Conservation (phyloP, 2,888 invertebrate genomes). For the Athalia cordata region DNA sequence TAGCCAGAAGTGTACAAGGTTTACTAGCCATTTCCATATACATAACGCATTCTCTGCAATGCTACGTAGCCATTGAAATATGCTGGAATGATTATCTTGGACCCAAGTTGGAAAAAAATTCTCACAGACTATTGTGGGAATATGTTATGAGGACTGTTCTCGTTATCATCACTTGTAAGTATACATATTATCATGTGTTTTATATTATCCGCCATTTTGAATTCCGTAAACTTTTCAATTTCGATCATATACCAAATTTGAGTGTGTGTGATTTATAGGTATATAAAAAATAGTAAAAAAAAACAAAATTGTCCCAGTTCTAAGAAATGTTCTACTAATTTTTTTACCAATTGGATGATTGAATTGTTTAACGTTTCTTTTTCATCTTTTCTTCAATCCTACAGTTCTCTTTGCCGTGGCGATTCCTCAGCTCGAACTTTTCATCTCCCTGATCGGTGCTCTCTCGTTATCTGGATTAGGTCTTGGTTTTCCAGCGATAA, state of each 20-base stretch:
- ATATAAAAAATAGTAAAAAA: too few species aligned
- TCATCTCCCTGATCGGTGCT: constrained; percentile 89
- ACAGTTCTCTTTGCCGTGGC: constrained; percentile 89
- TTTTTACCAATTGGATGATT: too few species aligned
- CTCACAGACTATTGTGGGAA: constrained; percentile 82
- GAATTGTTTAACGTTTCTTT: too few species aligned
- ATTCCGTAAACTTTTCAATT: too few species aligned
- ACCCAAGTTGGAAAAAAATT: constrained; percentile 78
- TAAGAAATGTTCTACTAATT: too few species aligned
- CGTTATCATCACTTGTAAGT: constrained; percentile 91
- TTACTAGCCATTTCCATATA: constrained; percentile 88
- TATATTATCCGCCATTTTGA: too few species aligned
- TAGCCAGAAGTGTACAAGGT: constrained; percentile 83
- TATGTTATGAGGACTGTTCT: constrained; percentile 85
- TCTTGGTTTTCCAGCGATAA: constrained; percentile 91
- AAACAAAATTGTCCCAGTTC: too few species aligned
- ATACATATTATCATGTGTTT: constrained; percentile 1
- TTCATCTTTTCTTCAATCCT: constrained; percentile 52
- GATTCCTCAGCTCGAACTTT: constrained; percentile 85
- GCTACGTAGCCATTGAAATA: constrained; percentile 96
- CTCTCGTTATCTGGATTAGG: constrained; percentile 92
- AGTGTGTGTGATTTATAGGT: too few species aligned
- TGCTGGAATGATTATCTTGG: constrained; percentile 88
- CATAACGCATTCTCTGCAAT: constrained; percentile 94
- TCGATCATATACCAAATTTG: too few species aligned